A percentile compares a stretch with the other conserved stretches of the same genome.
phyloP scores from a whole-genome alignment of 2,797 vertebrate species.

The Labeo calbasu region DNA sequence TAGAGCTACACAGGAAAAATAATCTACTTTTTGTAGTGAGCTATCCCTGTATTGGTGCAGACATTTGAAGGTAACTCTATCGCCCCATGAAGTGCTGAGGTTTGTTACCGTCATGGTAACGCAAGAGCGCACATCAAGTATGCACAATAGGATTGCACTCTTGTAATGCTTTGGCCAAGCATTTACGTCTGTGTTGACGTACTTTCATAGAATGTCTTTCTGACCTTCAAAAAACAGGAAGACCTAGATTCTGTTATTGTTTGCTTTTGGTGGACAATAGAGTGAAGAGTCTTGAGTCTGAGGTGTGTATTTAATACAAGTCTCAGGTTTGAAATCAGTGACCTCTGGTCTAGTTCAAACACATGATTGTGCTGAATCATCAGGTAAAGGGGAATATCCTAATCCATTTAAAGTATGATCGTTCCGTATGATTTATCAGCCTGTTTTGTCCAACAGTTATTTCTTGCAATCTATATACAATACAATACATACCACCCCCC shows the following conservation, averaged over 20 bases:
- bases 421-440: not conserved
- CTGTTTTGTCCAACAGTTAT: not conserved
- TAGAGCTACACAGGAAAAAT: not conserved
- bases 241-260: conserved; percentile 3
- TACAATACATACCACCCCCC: no score
- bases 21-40: not conserved
- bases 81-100: not conserved
- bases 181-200: not conserved
- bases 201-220: not conserved
- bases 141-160: not conserved
- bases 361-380: not conserved
- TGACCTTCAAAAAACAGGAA: conserved; percentile 30
- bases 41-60: not conserved
- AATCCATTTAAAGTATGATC: conserved; percentile 14
- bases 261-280: conserved; percentile 61
- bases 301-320: not conserved
- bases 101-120: not conserved
- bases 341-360: not conserved
- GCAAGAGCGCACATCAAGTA: not conserved
- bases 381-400: not conserved
- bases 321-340: conserved; percentile 5
- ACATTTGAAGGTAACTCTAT: not conserved
- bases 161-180: not conserved
- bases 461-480: not conserved
- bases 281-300: conserved; percentile 45